Evolutionary conservation across 92 coral and sea anemone genomes (phyloP), one percentile per base, ranked within the genome.

Genomic region (Paramuricea clavata): DNA sequence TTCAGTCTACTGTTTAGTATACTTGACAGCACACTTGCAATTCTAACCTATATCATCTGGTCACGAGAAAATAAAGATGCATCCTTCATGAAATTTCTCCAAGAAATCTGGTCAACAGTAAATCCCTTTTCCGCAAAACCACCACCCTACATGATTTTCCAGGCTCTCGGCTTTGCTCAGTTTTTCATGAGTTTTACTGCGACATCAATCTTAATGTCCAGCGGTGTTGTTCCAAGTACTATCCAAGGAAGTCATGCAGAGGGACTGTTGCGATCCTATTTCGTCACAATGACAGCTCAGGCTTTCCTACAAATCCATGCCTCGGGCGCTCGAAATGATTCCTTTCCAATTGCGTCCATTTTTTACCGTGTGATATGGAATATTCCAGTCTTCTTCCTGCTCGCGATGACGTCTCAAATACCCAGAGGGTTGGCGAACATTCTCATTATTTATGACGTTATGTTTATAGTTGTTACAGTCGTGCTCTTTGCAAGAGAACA

Each of bases 41-140:
- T 88, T 70, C 30, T 78, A 32, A 88, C 94, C 57, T 76, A 76
- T 10, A 49, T 88, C 41, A 70, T 91, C 49, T 91, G 89, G 94
- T 62, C 12, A 78, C 81, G 36, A 23, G 94, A 91, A 49, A 83
- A 91, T 9, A 80, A 88, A 39, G 85, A 78, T 22, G 77, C 94
- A 28, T 78, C 89, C n/a, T 12, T 64, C 62, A 27, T 33, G 6
- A 27, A 59, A 13, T 49, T 49, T 49, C 17, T 49, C 54, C 54
- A 49, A 6, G 54, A 49, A 49, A 19, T 49, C 54, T 49, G 54
- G 54, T 49, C 54, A 11, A 49, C 54, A 49, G 54, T 49, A 49
- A 49, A 64, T 64, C 72, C 72, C 39, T 12, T 26, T 64, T 64
- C 72, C 39, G 17, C 12, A 64, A 64, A 32, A 22, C 31, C 31